phyloP scores from a whole-genome alignment of 2,888 invertebrate species.

The Lysandra coridon region DNA sequence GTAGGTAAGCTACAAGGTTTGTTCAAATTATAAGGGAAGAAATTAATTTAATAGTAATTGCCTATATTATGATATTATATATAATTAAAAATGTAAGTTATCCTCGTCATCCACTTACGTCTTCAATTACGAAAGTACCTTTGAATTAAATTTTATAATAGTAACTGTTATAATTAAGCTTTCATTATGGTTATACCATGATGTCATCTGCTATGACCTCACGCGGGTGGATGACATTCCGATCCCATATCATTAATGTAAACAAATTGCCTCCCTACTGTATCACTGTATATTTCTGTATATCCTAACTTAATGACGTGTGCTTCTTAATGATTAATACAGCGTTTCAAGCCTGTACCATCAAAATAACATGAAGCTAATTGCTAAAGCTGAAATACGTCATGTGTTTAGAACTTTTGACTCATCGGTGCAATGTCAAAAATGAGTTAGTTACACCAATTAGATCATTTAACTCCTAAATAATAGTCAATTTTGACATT shows the following conservation, averaged over 20 bases:
- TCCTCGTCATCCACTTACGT: too few species aligned
- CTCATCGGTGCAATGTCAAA: neutral
- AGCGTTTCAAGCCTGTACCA: neutral
- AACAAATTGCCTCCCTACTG: neutral
- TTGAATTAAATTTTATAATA: neutral
- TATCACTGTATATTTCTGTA: neutral
- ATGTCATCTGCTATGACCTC: conserved; percentile 18
- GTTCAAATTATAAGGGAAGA: too few species aligned
- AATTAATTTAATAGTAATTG: too few species aligned
- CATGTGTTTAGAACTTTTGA: neutral
- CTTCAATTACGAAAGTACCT: neutral
- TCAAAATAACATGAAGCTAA: neutral
- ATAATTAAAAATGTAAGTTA: too few species aligned
- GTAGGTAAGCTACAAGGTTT: too few species aligned
- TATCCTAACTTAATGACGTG: neutral
- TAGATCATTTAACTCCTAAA: neutral
- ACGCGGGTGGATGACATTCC: conserved; percentile 16
- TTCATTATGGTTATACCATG: neutral
- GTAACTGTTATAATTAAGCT: neutral
- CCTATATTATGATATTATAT: too few species aligned
- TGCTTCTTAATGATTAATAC: neutral
- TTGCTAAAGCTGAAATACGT: neutral
- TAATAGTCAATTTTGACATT: neutral
- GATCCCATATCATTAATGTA: conserved; percentile 5
- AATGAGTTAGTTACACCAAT: neutral